Percentiles rank a stretch among this genome's conserved stretches.
These are phyloP conservation scores for Caenorhabditis sinica DNA, from an alignment of 2,888 invertebrate genomes.

Conservation along the genomic window DNA sequence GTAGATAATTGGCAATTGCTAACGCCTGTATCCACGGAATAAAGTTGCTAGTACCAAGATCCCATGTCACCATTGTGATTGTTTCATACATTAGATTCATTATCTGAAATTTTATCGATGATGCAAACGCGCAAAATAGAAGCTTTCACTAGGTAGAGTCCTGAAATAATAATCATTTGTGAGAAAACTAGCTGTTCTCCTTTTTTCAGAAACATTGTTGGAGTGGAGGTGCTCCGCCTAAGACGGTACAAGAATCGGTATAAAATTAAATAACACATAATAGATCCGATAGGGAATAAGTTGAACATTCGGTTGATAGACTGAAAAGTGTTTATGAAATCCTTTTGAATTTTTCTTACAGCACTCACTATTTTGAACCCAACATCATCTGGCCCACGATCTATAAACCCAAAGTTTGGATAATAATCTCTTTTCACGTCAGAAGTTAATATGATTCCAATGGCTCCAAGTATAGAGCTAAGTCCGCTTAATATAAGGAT, in stretches of 20 bases:
- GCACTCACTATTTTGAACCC: not conserved
- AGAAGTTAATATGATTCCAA: not conserved
- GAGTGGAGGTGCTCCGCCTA: too few relatives aligned
- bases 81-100: not conserved
- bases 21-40: not conserved
- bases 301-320: not conserved
- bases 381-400: not conserved
- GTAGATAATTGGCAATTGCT: not conserved
- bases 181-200: too few relatives aligned
- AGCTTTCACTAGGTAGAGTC: too few relatives aligned
- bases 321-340: not conserved
- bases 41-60: not conserved
- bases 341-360: not conserved
- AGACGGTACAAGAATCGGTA: not conserved
- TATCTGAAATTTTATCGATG: not conserved
- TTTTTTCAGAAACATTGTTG: too few relatives aligned
- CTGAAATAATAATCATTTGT: too few relatives aligned
- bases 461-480: not conserved
- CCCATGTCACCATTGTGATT: not conserved
- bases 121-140: too few relatives aligned
- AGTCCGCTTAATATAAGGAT: not conserved
- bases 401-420: not conserved
- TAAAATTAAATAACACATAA: not conserved
- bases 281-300: not conserved
- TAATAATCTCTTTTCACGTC: not conserved